Evolutionary conservation across 2,888 invertebrate species (phyloP).

Genomic region (Capitulum mitella): DNA sequence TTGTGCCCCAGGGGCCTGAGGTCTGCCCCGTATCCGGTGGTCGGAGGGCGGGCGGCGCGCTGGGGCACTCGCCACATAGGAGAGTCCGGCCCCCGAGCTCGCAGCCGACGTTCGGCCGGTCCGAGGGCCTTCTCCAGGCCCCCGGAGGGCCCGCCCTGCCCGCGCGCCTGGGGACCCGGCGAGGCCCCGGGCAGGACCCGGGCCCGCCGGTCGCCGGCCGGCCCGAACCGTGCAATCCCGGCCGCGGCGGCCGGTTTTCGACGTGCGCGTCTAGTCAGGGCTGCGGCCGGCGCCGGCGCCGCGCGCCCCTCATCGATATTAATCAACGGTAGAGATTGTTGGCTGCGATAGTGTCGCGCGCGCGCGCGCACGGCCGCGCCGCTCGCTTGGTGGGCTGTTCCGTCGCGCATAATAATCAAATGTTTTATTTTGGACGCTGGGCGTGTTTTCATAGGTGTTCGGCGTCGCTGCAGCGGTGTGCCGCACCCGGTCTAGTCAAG

Average conservation of each 20-base stretch:
- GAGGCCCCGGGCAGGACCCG: too few species aligned
- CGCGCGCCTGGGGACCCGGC: too few species aligned
- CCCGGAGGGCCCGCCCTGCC: too few species aligned
- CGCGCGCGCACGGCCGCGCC: neutral
- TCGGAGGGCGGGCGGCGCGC: too few species aligned
- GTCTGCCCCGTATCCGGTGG: too few species aligned
- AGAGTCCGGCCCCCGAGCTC: too few species aligned
- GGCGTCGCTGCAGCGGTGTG: neutral
- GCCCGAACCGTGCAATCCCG: too few species aligned
- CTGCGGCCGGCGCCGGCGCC: neutral
- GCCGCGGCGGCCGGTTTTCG: neutral
- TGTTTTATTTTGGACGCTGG: neutral
- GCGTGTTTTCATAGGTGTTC: neutral
- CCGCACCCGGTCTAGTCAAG: neutral
- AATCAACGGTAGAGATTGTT: constrained; percentile 12
- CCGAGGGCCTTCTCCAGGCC: too few species aligned
- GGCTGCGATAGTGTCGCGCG: neutral
- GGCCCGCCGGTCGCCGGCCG: too few species aligned
- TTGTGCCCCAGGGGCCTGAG: too few species aligned
- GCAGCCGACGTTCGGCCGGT: too few species aligned
- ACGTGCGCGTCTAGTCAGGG: neutral
- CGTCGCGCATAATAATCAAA: constrained; percentile 17
- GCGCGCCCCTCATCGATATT: neutral
- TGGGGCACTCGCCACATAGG: too few species aligned
- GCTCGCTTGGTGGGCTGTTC: neutral